Evolutionary conservation across 1,140 invertebrate species (phyloP).

Genomic region (Hylyphantes graminicola): DNA sequence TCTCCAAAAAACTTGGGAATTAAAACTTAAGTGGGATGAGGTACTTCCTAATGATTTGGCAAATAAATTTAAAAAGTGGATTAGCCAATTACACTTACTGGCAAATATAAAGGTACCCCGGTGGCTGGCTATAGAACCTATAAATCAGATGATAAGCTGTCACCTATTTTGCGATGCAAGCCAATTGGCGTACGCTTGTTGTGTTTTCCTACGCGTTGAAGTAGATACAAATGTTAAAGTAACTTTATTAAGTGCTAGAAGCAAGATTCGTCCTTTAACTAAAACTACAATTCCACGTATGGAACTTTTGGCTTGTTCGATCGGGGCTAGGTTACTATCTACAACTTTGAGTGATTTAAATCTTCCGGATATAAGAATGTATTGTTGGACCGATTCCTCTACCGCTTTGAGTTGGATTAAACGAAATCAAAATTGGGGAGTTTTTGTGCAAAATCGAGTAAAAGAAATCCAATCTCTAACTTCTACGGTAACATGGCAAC

Average conservation of each 20-base stretch:
- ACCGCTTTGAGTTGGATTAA: background rate
- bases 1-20: background rate
- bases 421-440: background rate
- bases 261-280: background rate
- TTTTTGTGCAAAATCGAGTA: slow-evolving; percentile 16
- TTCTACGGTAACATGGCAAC: background rate
- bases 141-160: background rate
- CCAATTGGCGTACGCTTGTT: background rate
- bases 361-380: background rate
- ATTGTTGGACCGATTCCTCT: slow-evolving; percentile 2
- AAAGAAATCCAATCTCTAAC: slow-evolving; percentile 7
- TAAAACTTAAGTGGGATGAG: background rate
- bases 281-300: background rate
- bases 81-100: background rate
- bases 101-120: background rate
- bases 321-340: background rate
- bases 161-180: background rate
- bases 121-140: background rate
- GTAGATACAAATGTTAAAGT: background rate
- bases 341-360: background rate
- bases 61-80: background rate
- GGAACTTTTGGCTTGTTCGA: background rate
- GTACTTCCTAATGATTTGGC: background rate
- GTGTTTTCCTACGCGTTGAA: background rate
- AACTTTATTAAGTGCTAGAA: background rate